Percentiles rank a stretch among this genome's conserved stretches.
Conservation (phyloP, 2,113 vertebrate genomes). For the Laterallus jamaicensis region DNA sequence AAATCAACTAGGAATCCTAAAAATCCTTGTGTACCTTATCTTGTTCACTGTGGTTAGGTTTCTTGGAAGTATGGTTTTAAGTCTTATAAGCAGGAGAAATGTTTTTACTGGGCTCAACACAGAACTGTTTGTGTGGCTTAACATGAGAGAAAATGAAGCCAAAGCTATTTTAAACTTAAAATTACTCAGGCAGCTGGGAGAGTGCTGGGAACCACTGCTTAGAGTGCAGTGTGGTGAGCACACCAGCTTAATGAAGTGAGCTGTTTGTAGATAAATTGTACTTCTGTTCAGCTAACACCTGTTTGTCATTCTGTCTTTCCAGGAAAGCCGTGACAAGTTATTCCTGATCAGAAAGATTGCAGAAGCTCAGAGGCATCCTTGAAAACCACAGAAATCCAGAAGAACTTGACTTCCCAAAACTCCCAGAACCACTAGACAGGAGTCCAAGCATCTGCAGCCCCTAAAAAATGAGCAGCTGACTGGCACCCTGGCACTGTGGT, state of each 20-base stretch:
- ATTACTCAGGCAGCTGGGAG: background rate
- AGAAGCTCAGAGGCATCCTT: constrained; percentile 77
- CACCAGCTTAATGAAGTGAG: background rate
- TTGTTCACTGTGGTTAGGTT: background rate
- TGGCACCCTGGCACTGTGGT: background rate
- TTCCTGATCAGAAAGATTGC: constrained; percentile 88
- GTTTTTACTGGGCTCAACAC: background rate
- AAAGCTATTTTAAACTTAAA: background rate
- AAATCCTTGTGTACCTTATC: background rate
- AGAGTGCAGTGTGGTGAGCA: background rate
- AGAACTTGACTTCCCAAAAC: background rate
- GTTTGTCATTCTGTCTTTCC: background rate
- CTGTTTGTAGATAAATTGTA: background rate
- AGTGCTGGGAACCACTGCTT: background rate
- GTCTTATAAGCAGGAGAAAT: background rate
- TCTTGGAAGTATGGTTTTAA: background rate
- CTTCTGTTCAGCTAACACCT: background rate
- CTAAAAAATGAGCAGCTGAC: background rate
- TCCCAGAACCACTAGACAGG: background rate
- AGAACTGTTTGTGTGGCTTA: background rate
- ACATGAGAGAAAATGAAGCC: background rate
- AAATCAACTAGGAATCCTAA: background rate
- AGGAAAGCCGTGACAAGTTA: constrained; percentile 89
- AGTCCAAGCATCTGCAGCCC: background rate
- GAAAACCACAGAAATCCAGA: background rate